phyloP scores from a whole-genome alignment of 2,797 vertebrate species.

The Pitangus sulphuratus region DNA sequence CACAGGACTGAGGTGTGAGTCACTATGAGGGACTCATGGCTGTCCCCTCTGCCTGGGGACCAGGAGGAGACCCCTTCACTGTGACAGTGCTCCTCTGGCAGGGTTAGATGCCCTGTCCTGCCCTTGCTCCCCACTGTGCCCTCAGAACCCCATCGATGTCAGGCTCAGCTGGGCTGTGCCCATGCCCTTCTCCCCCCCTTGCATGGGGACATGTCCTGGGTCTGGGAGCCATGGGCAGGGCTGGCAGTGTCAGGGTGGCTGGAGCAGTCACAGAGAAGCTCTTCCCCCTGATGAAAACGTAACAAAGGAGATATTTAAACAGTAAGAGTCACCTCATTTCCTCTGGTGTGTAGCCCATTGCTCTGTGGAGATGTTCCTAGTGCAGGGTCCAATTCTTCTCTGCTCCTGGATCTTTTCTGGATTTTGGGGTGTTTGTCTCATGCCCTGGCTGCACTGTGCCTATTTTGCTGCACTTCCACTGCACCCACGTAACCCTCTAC shows the following conservation, averaged over 20 bases:
- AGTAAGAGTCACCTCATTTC: rapidly evolving
- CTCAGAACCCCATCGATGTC: not conserved
- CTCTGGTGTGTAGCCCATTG: not conserved
- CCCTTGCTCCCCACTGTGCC: rapidly evolving
- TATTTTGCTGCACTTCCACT: not conserved
- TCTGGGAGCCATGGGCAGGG: not conserved
- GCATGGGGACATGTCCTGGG: not conserved
- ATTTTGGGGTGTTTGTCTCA: not conserved
- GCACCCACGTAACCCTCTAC: not conserved
- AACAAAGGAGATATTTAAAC: not conserved
- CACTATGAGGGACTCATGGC: not conserved
- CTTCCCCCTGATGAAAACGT: not conserved
- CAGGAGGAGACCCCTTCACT: not conserved
- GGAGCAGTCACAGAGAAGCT: not conserved
- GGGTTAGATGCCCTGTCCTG: not conserved
- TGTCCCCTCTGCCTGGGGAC: not conserved
- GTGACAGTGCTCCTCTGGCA: not conserved
- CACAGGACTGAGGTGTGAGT: not conserved
- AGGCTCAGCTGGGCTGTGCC: not conserved
- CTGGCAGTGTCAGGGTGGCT: not conserved
- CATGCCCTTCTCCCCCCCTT: not conserved
- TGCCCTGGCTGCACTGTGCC: not conserved
- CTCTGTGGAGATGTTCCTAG: not conserved
- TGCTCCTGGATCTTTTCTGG: not conserved
- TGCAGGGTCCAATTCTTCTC: not conserved